Percentiles rank a stretch among this genome's conserved stretches.
phyloP scores from a whole-genome alignment of 2,113 vertebrate species.

The Corythaixoides concolor region DNA sequence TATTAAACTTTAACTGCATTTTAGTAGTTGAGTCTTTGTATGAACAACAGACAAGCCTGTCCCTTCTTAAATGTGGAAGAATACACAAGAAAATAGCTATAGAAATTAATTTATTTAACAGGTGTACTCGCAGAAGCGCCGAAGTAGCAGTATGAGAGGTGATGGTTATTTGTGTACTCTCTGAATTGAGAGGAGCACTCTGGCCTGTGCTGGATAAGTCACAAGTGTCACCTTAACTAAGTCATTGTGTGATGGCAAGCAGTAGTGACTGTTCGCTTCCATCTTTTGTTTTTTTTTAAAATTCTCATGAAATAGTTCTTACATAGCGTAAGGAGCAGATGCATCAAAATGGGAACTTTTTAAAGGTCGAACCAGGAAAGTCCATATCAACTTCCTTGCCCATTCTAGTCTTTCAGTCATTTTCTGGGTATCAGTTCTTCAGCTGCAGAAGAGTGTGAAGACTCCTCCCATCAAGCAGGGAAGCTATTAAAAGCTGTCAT shows the following conservation, averaged over 20 bases:
- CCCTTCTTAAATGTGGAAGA: not conserved
- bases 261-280: not conserved
- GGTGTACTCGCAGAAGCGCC: not conserved
- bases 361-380: not conserved
- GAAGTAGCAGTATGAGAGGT: not conserved
- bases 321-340: not conserved
- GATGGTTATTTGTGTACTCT: not conserved
- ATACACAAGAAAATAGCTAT: not conserved
- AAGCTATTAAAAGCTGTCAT: not conserved
- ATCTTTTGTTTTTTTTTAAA: not conserved
- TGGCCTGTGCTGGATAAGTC: not conserved
- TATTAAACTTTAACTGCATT: not conserved
- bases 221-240: not conserved
- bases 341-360: not conserved
- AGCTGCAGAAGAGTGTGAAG: not conserved
- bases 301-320: not conserved
- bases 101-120: not conserved
- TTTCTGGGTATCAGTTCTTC: not conserved
- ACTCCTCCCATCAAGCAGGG: not conserved
- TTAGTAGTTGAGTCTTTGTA: not conserved
- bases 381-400: not conserved
- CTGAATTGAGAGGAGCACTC: not conserved
- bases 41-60: not conserved
- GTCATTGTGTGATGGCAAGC: not conserved
- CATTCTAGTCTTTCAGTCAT: not conserved